A percentile compares a stretch with the other conserved stretches of the same genome.
phyloP scores from a whole-genome alignment of 2,797 vertebrate genomes.

The Pangasius sanitwongsei region DNA sequence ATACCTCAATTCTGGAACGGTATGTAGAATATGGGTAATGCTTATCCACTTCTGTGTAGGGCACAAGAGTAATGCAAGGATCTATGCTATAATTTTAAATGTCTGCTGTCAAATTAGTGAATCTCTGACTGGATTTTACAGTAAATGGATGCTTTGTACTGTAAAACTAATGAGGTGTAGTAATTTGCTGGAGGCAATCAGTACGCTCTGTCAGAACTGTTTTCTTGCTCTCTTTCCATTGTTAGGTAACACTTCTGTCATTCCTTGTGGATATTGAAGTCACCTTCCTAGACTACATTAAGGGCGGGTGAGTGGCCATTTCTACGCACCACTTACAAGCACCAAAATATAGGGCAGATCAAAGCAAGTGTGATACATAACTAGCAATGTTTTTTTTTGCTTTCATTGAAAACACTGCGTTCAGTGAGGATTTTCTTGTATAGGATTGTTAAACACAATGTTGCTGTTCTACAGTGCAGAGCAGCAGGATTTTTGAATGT shows the following conservation, averaged over 20 bases:
- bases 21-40: constrained; percentile 67
- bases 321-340: not conserved
- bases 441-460: constrained; percentile 11
- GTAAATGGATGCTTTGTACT: constrained; percentile 18
- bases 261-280: constrained; percentile 96
- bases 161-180: constrained; percentile 24
- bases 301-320: constrained; percentile 90
- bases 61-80: not conserved
- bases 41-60: not conserved
- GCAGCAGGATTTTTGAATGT: constrained; percentile 44
- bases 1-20: constrained; percentile 96
- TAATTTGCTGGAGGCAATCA: not conserved
- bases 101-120: constrained; percentile 10
- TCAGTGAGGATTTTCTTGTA: constrained; percentile 17
- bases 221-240: constrained; percentile 18
- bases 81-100: not conserved
- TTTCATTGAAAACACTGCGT: constrained; percentile 28
- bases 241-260: constrained; percentile 94
- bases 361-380: not conserved
- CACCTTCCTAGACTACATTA: constrained; percentile 98
- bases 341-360: constrained; percentile 3
- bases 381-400: not conserved
- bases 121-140: constrained; percentile 16
- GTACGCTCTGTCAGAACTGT: constrained; percentile 10
- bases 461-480: not conserved